Evolutionary conservation across 2,797 vertebrate species (phyloP).

Genomic region (Capromys pilorides): DNA sequence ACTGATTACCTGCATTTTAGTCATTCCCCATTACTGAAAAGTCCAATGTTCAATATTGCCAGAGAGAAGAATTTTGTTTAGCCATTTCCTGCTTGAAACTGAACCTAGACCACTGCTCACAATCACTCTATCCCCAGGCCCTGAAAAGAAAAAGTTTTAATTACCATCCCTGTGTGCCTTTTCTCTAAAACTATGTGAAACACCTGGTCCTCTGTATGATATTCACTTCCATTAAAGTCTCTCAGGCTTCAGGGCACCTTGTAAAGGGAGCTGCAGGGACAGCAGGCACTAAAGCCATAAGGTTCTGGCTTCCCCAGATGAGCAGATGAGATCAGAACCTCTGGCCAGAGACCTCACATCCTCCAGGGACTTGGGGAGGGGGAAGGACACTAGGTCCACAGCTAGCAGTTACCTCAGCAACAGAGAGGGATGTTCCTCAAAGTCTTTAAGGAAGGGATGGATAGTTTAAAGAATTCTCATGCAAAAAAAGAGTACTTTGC

Average conservation of each 20-base stretch:
- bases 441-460: neutral
- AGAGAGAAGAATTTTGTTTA: neutral
- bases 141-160: neutral
- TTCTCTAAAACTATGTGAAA: neutral
- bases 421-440: neutral
- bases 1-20: neutral
- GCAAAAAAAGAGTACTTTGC: neutral
- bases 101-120: neutral
- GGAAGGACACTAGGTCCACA: rapidly evolving
- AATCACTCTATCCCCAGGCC: neutral
- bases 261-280: neutral
- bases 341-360: neutral
- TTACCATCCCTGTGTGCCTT: neutral
- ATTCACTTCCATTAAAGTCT: neutral
- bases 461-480: neutral
- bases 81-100: neutral
- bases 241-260: neutral
- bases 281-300: neutral
- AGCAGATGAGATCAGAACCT: neutral
- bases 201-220: too few species aligned
- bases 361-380: neutral
- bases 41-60: neutral
- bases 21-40: neutral
- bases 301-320: neutral
- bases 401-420: neutral